Evolutionary conservation across 2,797 vertebrate species (phyloP).

Genomic region (Buphagus erythrorhynchus): DNA sequence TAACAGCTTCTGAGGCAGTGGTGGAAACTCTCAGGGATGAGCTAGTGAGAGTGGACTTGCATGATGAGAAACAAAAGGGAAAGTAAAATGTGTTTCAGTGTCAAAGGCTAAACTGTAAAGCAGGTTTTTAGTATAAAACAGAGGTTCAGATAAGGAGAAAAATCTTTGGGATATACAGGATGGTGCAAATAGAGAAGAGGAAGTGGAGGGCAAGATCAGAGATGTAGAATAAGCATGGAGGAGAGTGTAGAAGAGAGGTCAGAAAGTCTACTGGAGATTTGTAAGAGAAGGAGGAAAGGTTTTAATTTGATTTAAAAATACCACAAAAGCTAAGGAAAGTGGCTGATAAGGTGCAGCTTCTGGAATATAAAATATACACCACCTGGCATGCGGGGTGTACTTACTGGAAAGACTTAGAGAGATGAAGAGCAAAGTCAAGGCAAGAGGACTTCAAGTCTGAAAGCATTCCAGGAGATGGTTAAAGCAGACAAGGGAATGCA

Average conservation of each 20-base stretch:
- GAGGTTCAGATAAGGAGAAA: neutral
- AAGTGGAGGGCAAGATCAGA: neutral
- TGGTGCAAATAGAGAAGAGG: neutral
- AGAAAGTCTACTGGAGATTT: neutral
- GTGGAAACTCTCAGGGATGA: neutral
- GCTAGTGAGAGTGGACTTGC: neutral
- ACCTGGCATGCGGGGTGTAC: rapidly evolving
- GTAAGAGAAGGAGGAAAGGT: neutral
- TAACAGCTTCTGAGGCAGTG: neutral
- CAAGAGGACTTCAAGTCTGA: neutral
- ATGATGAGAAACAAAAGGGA: neutral
- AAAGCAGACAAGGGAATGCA: neutral
- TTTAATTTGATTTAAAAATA: neutral
- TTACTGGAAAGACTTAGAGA: neutral
- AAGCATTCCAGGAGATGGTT: neutral
- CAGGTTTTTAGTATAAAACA: neutral
- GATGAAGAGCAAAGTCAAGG: neutral
- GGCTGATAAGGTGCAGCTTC: neutral
- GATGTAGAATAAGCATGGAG: neutral
- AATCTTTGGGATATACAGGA: neutral
- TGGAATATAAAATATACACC: neutral
- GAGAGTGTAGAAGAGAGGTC: neutral
- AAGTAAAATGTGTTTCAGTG: neutral
- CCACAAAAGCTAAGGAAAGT: neutral
- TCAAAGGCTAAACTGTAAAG: neutral